Base-by-base conservation (phyloP, 2,797 vertebrate species). In the Pachyuromys duprasi region DNA sequence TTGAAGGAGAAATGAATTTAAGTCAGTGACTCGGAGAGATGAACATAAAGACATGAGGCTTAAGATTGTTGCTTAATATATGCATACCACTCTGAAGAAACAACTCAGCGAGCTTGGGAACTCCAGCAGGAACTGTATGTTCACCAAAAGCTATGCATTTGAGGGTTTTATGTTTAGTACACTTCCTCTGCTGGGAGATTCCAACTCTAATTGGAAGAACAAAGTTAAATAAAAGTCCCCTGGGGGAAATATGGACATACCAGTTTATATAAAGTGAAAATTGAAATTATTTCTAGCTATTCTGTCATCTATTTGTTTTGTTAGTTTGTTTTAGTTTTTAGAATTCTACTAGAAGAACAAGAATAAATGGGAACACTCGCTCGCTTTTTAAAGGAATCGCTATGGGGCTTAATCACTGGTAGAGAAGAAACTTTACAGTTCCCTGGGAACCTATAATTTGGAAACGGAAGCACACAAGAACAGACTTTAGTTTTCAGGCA, bases 391-490 rank as follows among this genome's bases (percentile, higher is more conserved):
- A 95, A 97, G 0, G 93, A 87, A 97, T 93, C 79, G 93, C 95
- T 97, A 69, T 97, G 97, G 83, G 93, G 79, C 69, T 96, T 97
- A 96, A 97, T 84, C 90, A 93, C 76, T 97, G 86, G 90, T 95
- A 97, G 90, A 97, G 86, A 97, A 33, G 76, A 98, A 98, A 97
- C 89, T 95, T 97, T 96, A 96, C 83, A 96, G 90, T 96, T 95
- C 94, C 93, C 86, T 96, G 96, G 96, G 76, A 98, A 96, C 84
- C 62, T 81, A 92, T 70, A 96, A 94, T 90, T 96, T 96, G 93
- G 97, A 97, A 98, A 90, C 31, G 96, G 97, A 97, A 97, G 94
- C 95, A 96, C 81, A 96, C 5, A 96, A 97, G 95, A 97, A 96
- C 76, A 89, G 70, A 94, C 84, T 80, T 94, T 95, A 90, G 55